phyloP scores from a whole-genome alignment of 2,797 vertebrate species.

The Diceros bicornis region DNA sequence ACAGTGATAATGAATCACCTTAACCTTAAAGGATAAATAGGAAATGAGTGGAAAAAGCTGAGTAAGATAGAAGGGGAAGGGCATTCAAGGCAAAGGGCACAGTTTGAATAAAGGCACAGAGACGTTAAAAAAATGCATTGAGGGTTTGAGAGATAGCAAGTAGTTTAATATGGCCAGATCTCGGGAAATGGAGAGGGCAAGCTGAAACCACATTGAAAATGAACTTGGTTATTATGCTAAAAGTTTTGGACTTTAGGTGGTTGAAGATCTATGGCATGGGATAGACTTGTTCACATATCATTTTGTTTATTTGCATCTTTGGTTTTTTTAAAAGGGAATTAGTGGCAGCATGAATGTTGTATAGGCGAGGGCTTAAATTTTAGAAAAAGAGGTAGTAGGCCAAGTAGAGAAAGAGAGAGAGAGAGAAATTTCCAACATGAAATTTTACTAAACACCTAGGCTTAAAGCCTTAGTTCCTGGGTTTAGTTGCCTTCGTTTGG shows the following conservation, averaged over 20 bases:
- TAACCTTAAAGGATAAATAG: not conserved
- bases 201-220: conserved; percentile 41
- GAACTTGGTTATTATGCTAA: conserved; percentile 1
- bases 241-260: not conserved
- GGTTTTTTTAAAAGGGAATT: not conserved
- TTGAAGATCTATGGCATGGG: conserved; percentile 36
- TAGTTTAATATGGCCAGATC: conserved; percentile 40
- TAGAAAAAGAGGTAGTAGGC: not conserved
- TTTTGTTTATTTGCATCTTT: not conserved
- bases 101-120: conserved; percentile 56
- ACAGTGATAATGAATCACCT: not conserved
- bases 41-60: conserved; percentile 13
- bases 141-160: conserved; percentile 25
- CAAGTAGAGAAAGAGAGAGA: not conserved
- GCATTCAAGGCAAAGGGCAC: not conserved
- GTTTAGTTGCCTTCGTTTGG: not conserved
- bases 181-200: not conserved
- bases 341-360: not conserved
- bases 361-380: not conserved
- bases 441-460: conserved; percentile 18
- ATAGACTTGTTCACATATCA: not conserved
- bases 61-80: conserved; percentile 1
- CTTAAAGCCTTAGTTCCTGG: not conserved
- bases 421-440: not conserved
- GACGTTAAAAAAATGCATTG: not conserved